Conservation (phyloP, 1,140 invertebrate genomes). For the Helicoverpa zea region DNA sequence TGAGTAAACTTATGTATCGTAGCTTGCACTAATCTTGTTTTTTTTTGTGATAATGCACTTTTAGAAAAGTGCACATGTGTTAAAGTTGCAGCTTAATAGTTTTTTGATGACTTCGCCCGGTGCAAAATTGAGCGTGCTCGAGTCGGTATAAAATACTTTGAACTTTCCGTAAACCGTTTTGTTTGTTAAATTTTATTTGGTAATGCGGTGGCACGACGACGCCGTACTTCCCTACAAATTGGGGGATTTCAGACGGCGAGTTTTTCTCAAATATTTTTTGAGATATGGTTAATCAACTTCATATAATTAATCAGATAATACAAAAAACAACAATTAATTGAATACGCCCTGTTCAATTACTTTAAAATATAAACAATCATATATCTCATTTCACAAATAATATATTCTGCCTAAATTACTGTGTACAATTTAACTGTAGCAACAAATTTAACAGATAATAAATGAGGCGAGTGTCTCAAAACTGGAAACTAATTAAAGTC, state of each 20-base stretch:
- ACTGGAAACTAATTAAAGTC: constrained; percentile 82
- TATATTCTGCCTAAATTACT: constrained; percentile 35
- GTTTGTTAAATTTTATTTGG: constrained; percentile 45
- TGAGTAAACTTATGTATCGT: constrained; percentile 71
- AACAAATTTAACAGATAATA: constrained; percentile 70
- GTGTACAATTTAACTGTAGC: constrained; percentile 41
- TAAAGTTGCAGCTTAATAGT: constrained; percentile 55
- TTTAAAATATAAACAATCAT: constrained; percentile 2
- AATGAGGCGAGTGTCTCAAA: constrained; percentile 76
- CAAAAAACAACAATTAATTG: constrained; percentile 29
- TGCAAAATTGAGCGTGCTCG: constrained; percentile 46
- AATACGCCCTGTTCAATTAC: not conserved
- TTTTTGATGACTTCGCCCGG: constrained; percentile 56
- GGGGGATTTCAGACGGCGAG: not conserved
- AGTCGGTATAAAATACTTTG: constrained; percentile 38
- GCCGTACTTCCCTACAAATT: constrained; percentile 13
- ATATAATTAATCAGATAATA: not conserved
- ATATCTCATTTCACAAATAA: constrained; percentile 27
- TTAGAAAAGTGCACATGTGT: constrained; percentile 58
- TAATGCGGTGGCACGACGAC: constrained; percentile 32
- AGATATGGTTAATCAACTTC: constrained; percentile 28
- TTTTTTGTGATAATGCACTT: constrained; percentile 56
- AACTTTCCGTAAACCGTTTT: constrained; percentile 41
- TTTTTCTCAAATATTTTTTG: constrained; percentile 26
- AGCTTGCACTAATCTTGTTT: constrained; percentile 56